Base-by-base conservation (phyloP, 1,140 invertebrate species). In the Cylas formicarius region DNA sequence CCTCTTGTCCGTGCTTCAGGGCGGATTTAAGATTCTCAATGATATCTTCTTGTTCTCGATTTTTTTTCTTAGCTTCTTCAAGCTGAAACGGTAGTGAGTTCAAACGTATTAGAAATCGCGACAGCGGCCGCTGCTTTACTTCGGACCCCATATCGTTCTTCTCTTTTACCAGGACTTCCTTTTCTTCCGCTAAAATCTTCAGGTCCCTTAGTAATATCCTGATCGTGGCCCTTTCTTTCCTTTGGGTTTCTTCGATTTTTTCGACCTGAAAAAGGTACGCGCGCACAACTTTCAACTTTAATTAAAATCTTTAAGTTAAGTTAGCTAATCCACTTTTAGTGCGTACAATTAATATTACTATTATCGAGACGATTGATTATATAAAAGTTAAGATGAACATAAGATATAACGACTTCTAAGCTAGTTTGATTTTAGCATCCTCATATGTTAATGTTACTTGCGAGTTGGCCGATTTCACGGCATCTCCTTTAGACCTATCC, bases 171-270 rank as follows among this genome's bases (percentile, higher is more conserved):
- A 55, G 18, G 9, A 36, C 24, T 21, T 60, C 46, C 32, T 52
- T 44, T 42, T 60, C 53, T 21, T 37, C 37, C 7, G 50, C 34
- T 4, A 54, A 19, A 17, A 23, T 34, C 38, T 56, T 56, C 8
- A 50, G 46, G 34, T 60, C 58, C 6, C 21, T 44, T n/a, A 60
- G 23, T 34, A 60, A 42, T 23, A 52, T 44, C 17, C 42, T 52
- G 4, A 60, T 33, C 7, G 55, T 56, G 14, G 48, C 24, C 39
- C 52, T 39, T 36, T 60, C 58, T 13, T 50, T 51, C 29, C 29
- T 57, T 19, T 60, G 53, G 27, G 49, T 46, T 32, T 56, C 45
- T 39, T 57, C 53, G 16, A 48, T 42, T 22, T 31, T 47, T 20
- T 52, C 41, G 11, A 58, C 26, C 54, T 58, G 36, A 46, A 45